These are phyloP conservation scores for Phortica okadai DNA, from an alignment of 2,888 invertebrate genomes.

Conservation along the genomic window DNA sequence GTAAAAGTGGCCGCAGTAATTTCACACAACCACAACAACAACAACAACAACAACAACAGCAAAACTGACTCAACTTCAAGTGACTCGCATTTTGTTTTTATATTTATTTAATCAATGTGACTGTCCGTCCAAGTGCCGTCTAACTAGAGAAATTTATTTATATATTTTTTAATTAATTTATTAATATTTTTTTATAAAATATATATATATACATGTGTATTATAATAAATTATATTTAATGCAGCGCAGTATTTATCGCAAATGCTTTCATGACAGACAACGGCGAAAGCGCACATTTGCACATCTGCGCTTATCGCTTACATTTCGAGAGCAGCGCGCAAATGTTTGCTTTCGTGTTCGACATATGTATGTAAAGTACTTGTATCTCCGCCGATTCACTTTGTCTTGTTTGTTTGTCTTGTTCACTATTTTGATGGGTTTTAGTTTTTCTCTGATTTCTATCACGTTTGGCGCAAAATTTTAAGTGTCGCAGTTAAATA, in stretches of 20 bases:
- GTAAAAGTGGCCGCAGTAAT: conserved; percentile 42
- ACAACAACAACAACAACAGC: background rate
- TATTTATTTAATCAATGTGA: background rate
- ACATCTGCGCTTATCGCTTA: conserved; percentile 30
- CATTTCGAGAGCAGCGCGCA: background rate
- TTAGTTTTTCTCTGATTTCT: too few species aligned
- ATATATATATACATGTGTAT: background rate
- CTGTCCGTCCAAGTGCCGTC: conserved; percentile 26
- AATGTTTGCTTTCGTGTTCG: background rate
- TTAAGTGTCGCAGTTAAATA: too few species aligned
- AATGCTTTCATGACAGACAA: background rate
- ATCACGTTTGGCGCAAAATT: too few species aligned
- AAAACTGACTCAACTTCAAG: background rate
- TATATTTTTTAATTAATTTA: conserved; percentile 41
- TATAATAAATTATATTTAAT: conserved; percentile 24
- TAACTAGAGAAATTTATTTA: conserved; percentile 52
- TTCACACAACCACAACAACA: background rate
- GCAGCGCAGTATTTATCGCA: background rate
- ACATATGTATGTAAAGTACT: background rate
- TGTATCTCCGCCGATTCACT: background rate
- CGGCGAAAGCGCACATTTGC: conserved; percentile 45
- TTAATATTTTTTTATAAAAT: conserved; percentile 41
- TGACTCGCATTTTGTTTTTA: background rate
- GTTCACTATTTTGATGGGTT: background rate
- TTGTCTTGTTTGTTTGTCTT: background rate